Evolutionary conservation across 1,140 invertebrate species (phyloP).

Genomic region (Lamellibrachia luymesi): DNA sequence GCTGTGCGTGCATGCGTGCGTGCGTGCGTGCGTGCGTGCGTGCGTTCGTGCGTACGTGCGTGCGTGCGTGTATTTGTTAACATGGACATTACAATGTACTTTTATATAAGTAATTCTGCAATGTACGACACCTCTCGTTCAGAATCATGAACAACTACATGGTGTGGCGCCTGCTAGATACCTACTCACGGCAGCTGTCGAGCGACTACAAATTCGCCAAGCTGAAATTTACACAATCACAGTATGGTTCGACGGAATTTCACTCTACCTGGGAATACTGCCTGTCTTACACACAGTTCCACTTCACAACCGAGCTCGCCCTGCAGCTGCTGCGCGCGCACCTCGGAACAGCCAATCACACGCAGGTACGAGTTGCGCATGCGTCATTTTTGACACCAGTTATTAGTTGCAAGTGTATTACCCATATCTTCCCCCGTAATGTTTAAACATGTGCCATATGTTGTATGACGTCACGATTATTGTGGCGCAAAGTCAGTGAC

Average conservation of each 20-base stretch:
- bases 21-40: neutral
- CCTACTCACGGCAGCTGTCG: neutral
- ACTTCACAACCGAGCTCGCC: neutral
- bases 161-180: slow-evolving; percentile 11
- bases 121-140: neutral
- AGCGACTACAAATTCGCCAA: slow-evolving; percentile 13
- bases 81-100: neutral
- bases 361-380: neutral
- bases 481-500: too few species aligned
- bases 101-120: neutral
- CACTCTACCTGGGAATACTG: neutral
- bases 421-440: too few species aligned
- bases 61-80: neutral
- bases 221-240: neutral
- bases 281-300: neutral
- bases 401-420: too few species aligned
- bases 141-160: slow-evolving; percentile 23
- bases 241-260: slow-evolving; percentile 2
- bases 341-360: slow-evolving; percentile 3
- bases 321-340: neutral
- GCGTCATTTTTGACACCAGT: neutral
- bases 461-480: too few species aligned
- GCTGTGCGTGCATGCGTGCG: neutral
- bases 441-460: too few species aligned
- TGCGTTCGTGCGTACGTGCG: neutral